phyloP scores from a whole-genome alignment of 2,888 invertebrate genomes.

The Drosophila falleni region DNA sequence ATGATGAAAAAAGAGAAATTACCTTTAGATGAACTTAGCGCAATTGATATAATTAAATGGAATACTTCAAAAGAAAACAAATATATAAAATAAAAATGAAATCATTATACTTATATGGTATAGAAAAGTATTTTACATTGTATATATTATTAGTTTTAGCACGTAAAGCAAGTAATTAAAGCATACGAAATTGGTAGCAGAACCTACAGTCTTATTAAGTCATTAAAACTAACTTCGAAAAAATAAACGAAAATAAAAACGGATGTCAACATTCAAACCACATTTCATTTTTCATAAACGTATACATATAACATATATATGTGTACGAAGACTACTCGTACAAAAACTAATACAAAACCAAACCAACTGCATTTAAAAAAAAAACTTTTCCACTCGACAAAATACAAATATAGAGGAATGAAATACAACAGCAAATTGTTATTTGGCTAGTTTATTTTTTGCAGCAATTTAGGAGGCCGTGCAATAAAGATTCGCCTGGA shows the following conservation, averaged over 20 bases:
- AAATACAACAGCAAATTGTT: conserved; percentile 25
- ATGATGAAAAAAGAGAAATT: conserved; percentile 54
- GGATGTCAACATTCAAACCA: conserved; percentile 44
- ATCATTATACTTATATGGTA: conserved; percentile 48
- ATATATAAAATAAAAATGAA: conserved; percentile 25
- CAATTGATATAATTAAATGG: conserved; percentile 84
- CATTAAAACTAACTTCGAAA: conserved; percentile 59
- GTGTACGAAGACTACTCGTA: conserved; percentile 47
- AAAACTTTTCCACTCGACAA: conserved; percentile 62
- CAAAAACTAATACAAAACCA: conserved; percentile 28
- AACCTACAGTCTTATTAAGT: conserved; percentile 75
- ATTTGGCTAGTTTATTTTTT: conserved; percentile 28
- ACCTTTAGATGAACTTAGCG: conserved; percentile 86
- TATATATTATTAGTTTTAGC: conserved; percentile 84
- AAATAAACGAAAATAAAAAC: conserved; percentile 24
- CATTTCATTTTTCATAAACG: conserved; percentile 49
- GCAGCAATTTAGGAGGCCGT: conserved; percentile 19
- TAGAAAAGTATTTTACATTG: conserved; percentile 78
- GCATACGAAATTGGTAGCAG: conserved; percentile 70
- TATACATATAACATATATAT: conserved; percentile 23
- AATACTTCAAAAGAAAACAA: conserved; percentile 49
- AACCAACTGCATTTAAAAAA: conserved; percentile 76
- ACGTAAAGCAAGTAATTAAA: conserved; percentile 70
- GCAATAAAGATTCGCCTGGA: conserved; percentile 26
- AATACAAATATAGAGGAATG: conserved; percentile 22